A percentile compares a stretch with the other conserved stretches of the same genome.
Conservation (phyloP, 2,797 vertebrate genomes). For the Urophycis tenuis region DNA sequence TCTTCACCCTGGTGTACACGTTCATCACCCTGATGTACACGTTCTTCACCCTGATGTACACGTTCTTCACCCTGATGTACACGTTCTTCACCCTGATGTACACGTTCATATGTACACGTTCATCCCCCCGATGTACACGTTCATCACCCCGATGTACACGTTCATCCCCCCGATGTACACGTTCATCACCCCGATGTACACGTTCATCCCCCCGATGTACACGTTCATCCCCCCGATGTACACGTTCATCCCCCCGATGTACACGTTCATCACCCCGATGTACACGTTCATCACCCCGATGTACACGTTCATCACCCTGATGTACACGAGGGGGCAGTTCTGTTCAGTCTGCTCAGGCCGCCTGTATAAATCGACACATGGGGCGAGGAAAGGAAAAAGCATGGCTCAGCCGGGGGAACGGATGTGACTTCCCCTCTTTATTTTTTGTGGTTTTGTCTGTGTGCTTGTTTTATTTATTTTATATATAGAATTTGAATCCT, state of each 20-base stretch:
- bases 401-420: background rate
- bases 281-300: background rate
- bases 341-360: no score
- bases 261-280: background rate
- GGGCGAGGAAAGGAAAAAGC: background rate
- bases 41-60: background rate
- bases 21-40: background rate
- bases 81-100: background rate
- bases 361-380: background rate
- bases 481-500: slow-evolving; percentile 33
- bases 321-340: no score
- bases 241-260: background rate
- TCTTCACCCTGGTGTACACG: no score
- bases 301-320: background rate
- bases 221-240: background rate
- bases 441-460: background rate
- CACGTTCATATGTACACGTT: no score
- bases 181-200: background rate
- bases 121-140: background rate
- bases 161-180: background rate
- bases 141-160: background rate
- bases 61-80: background rate
- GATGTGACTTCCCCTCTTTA: background rate
- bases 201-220: background rate
- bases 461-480: slow-evolving; percentile 21